Evolutionary conservation across 2,797 vertebrate species (phyloP).

Genomic region (Pogoniulus pusillus): DNA sequence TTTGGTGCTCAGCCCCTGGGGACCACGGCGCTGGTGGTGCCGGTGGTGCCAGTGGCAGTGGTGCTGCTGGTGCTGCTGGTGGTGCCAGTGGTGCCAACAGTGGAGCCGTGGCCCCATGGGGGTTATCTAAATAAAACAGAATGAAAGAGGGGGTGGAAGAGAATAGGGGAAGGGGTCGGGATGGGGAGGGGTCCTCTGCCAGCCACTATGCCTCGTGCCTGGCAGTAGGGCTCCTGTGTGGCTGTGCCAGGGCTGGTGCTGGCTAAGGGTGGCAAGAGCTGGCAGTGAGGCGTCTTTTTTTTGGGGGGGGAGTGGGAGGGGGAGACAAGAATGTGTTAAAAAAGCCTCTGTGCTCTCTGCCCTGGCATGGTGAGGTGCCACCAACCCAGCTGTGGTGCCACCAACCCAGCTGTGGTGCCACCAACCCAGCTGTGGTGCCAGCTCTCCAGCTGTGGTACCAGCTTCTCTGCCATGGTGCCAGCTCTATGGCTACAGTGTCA

Average conservation of each 20-base stretch:
- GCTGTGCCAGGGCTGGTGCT: rapidly evolving
- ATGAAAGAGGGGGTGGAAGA: not conserved
- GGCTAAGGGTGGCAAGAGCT: not conserved
- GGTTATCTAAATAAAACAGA: not conserved
- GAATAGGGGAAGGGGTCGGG: not conserved
- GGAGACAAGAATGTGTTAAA: rapidly evolving
- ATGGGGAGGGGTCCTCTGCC: not conserved
- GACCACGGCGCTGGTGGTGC: not conserved
- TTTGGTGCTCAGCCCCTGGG: conserved; percentile 31
- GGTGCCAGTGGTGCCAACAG: too few species aligned
- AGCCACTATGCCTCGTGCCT: not conserved
- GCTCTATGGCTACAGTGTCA: too few species aligned
- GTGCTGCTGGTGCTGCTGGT: too few species aligned
- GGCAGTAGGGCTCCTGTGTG: not conserved
- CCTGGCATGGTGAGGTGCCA: not conserved
- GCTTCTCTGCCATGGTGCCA: too few species aligned
- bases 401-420: too few species aligned
- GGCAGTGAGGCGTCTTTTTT: too few species aligned
- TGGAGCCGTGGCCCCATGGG: not conserved
- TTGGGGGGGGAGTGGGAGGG: too few species aligned
- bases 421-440: too few species aligned
- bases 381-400: too few species aligned
- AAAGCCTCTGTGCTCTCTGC: not conserved
- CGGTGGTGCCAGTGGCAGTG: too few species aligned
- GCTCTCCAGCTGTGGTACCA: too few species aligned